A percentile compares a stretch with the other conserved stretches of the same genome.
These are phyloP conservation scores for Anoplopoma fimbria DNA, from an alignment of 2,113 vertebrate species.

Conservation along the genomic window DNA sequence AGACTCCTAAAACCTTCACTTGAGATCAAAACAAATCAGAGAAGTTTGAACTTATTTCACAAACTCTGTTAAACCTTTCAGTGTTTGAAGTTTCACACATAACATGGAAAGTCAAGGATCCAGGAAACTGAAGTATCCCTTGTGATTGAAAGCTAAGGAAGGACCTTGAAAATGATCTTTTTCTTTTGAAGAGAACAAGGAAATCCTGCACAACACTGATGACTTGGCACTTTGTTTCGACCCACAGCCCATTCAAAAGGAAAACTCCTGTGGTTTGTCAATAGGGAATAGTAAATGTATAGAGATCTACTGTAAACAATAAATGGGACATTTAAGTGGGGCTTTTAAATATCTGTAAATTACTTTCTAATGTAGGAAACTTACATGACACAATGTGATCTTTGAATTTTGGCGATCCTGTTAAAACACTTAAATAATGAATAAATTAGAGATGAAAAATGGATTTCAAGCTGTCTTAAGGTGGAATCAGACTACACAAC, in stretches of 20 bases:
- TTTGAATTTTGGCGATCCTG: too few relatives aligned
- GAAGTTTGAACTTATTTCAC: background rate
- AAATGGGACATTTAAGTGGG: too few relatives aligned
- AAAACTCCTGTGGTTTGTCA: too few relatives aligned
- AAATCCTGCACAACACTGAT: conserved; percentile 11
- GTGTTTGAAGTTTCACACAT: conserved; percentile 19
- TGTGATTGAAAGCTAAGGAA: background rate
- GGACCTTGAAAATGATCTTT: background rate
- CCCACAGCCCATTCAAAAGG: too few relatives aligned
- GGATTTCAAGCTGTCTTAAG: background rate
- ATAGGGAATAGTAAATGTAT: too few relatives aligned
- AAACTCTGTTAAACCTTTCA: conserved; percentile 13
- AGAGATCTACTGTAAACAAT: too few relatives aligned
- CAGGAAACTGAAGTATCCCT: conserved; percentile 9
- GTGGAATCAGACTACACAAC: too few relatives aligned
- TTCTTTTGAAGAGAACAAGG: conserved; percentile 13
- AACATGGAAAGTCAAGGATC: background rate
- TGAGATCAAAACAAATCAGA: conserved; percentile 1
- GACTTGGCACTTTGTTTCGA: background rate
- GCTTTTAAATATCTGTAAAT: background rate
- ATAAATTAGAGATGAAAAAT: background rate
- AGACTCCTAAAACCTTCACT: conserved; percentile 24
- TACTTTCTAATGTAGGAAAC: too few relatives aligned
- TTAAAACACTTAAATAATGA: too few relatives aligned
- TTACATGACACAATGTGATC: too few relatives aligned